phyloP scores from a whole-genome alignment of 2,113 vertebrate species.

The Microtus montanus region DNA sequence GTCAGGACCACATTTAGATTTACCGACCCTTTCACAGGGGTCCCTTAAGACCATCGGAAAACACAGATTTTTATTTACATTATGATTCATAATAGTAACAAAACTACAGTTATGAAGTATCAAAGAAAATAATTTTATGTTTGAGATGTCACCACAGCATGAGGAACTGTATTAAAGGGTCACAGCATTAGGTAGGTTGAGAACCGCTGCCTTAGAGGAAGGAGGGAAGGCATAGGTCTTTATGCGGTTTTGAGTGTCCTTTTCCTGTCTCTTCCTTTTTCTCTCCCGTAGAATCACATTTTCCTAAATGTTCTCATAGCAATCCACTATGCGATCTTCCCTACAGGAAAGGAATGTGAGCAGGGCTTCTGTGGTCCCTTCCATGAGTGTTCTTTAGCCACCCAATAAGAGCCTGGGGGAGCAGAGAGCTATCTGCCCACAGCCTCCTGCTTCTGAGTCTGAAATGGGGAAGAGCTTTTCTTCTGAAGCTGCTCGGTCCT shows the following conservation, averaged over 20 bases:
- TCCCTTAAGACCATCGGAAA: neutral
- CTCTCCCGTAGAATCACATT: neutral
- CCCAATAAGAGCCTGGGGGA: neutral
- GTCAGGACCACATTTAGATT: neutral
- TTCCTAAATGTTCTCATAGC: neutral
- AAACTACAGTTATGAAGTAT: neutral
- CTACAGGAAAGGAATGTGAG: neutral
- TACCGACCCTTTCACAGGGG: neutral
- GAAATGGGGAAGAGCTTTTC: slow-evolving; percentile 44
- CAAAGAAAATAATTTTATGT: neutral
- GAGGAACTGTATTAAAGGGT: neutral
- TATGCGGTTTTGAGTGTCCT: neutral
- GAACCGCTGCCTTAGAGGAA: neutral
- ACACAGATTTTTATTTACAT: neutral
- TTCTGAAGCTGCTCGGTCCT: neutral
- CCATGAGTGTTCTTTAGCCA: neutral
- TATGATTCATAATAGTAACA: neutral
- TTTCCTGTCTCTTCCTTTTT: neutral
- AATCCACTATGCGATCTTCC: slow-evolving; percentile 25
- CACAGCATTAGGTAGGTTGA: neutral
- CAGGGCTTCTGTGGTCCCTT: neutral
- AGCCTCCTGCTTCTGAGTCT: neutral
- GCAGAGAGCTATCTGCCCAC: neutral
- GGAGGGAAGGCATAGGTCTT: neutral
- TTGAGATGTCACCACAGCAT: neutral